Evolutionary conservation across 2,888 invertebrate genomes (phyloP), one percentile per base, ranked within the genome.

Genomic region (Lycia hirtaria): DNA sequence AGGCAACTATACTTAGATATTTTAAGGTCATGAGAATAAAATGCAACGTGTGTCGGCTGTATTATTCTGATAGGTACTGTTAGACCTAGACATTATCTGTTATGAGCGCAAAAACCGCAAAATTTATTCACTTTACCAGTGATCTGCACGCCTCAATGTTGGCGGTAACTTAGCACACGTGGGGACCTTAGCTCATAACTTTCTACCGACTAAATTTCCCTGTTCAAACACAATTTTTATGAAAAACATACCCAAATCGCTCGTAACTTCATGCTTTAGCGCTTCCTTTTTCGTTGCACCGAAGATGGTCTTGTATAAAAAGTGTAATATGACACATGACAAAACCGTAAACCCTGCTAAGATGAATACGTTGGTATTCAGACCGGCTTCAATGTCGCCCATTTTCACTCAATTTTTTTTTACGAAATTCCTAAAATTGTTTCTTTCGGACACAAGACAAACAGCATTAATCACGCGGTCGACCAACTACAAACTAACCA

Each of bases 371-470:
- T 85, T 83, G 60, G 73, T 65, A 70, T 74, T 81, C 65, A 75
- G 71, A 81, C 85, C 85, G 86, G 85, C 84, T 78, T 80, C 73
- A 71, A 76, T 75, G 60, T 87, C 86, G 72, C 81, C 85, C 87
- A 89, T 89, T 88, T 88, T 90, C 87, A 90, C 87, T 81, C 70
- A 89, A 73, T 76, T 85, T 67, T 83, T n/a, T 65, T 76, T 69
- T 67, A 76, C 72, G 69, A 76, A 73, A 75, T 66, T 56, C 56
- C 67, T 48, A 65, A 62, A 58, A 60, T 64, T 32, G 33, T 59
- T 62, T 64, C 68, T 65, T 69, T 66, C 55, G 53, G 56, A 70
- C 60, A 68, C 75, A 72, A 78, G 72, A 75, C 74, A 70, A 66
- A 75, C 75, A 69, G 67, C 73, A 73, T 69, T 71, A 68, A 81